Conservation (phyloP, 2,113 vertebrate genomes). For the Seriola aureovittata region DNA sequence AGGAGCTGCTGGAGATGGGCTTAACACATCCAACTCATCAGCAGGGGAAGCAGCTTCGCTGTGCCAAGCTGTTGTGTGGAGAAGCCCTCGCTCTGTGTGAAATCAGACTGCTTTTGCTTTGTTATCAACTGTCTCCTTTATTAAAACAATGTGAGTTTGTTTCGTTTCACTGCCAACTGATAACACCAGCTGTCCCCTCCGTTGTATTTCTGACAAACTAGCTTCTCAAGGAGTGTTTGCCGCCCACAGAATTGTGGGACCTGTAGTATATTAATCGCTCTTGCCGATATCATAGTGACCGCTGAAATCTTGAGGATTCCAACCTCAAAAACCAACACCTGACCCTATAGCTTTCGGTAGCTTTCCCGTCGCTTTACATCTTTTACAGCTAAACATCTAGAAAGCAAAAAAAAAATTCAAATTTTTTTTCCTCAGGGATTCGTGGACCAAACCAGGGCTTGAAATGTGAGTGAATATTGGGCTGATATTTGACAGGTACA, state of each 20-base stretch:
- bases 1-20: neutral
- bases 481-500: slow-evolving; percentile 52
- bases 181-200: neutral
- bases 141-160: neutral
- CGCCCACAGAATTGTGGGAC: neutral
- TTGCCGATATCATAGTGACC: neutral
- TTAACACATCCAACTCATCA: neutral
- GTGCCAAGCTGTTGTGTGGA: neutral
- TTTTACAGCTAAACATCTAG: slow-evolving; percentile 4
- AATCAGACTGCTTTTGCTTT: neutral
- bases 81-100: neutral
- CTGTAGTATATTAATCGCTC: neutral
- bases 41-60: neutral
- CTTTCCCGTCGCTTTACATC: neutral
- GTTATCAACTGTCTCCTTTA: neutral
- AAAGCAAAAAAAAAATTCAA: neutral
- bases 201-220: neutral
- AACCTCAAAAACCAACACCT: slow-evolving; percentile 20
- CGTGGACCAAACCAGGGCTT: slow-evolving; percentile 7
- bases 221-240: neutral
- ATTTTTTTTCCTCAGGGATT: slow-evolving; percentile 23
- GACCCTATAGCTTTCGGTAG: neutral
- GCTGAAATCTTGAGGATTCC: slow-evolving; percentile 1
- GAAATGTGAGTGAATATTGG: slow-evolving; percentile 24
- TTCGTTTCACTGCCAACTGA: neutral